Base-by-base conservation (phyloP, 2,113 vertebrate genomes). In the Vombatus ursinus region DNA sequence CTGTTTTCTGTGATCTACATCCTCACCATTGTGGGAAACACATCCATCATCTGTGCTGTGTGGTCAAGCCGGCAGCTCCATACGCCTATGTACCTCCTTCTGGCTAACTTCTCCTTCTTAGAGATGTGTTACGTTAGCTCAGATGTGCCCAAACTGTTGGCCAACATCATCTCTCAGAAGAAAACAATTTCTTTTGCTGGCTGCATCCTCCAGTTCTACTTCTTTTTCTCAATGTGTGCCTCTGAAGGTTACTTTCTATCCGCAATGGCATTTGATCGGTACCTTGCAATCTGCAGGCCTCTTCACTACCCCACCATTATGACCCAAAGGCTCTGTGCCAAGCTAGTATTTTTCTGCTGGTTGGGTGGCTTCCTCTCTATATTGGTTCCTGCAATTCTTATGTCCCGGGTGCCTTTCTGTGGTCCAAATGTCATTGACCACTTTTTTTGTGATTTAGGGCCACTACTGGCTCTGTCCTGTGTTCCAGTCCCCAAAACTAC, bases 121-220 rank as follows among this genome's bases (percentile, higher is more conserved):
- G 94, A 96, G 90, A 96, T 97, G 6, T 93, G 93, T 26, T 97
- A 96, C 7, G 90, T 96, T 37, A 93, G 37, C 14, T 96, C 94
- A 11, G 28, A 94, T 90, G 94, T 97, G 37, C 96, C 96, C 49
- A 92, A 89, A 51, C 31, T 95, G 61, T 93, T 97, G 51, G 49
- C 54, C 54, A 96, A 97, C 49, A 91, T 98, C 48, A 19, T 97
- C 47, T 92, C 96, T 1, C 93, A 96, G 3, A 95, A 50, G 25
- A 97, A 97, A 57, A 96, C 95, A 25, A 90, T 98, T 68, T 97
- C 97, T 90, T 96, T 94, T 0, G 8, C 47, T 50, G 61, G 92
- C n/a, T 99, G 98, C 84, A 94, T 98, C 9, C 95, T 97, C 28
- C 98, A 98, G 51, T n/a, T 98, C 2, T 99, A 97, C 14, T 97